Evolutionary conservation across 2,888 invertebrate species (phyloP).

Genomic region (Spodoptera picta): DNA sequence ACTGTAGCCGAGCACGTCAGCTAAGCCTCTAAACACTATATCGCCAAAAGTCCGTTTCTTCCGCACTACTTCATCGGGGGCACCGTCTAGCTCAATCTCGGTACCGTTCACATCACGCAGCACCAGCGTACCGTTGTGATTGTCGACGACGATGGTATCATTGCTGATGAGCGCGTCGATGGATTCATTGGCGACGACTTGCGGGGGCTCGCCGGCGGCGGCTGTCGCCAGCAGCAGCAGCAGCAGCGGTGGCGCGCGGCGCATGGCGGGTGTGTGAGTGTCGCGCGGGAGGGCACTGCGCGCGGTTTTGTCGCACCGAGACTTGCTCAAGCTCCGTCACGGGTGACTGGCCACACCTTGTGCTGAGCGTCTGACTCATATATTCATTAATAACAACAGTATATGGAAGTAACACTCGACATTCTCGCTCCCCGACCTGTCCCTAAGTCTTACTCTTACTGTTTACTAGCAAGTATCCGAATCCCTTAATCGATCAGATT

Average conservation of each 20-base stretch:
- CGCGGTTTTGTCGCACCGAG: slow-evolving; percentile 78
- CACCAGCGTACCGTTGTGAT: slow-evolving; percentile 42
- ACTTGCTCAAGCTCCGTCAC: slow-evolving; percentile 76
- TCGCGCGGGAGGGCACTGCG: slow-evolving; percentile 74
- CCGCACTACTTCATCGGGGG: slow-evolving; percentile 79
- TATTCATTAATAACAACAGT: slow-evolving; percentile 41
- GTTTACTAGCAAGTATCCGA: no score
- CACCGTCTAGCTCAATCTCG: slow-evolving; percentile 65
- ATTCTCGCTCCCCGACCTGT: no score
- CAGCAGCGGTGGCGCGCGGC: slow-evolving; percentile 70
- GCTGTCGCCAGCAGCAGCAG: slow-evolving; percentile 61
- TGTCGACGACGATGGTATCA: slow-evolving; percentile 59
- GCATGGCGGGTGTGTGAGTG: slow-evolving; percentile 81
- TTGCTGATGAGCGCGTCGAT: slow-evolving; percentile 52
- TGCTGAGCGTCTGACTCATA: slow-evolving; percentile 45
- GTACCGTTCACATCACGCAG: slow-evolving; percentile 62
- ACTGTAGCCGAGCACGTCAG: slow-evolving; percentile 83
- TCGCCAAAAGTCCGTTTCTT: slow-evolving; percentile 86
- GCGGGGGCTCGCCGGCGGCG: slow-evolving; percentile 45
- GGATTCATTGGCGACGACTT: slow-evolving; percentile 39
- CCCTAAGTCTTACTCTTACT: no score
- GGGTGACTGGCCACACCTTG: slow-evolving; percentile 54
- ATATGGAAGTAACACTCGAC: neutral
- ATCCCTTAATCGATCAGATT: slow-evolving; percentile 20
- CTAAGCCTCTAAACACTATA: slow-evolving; percentile 85